Evolutionary conservation across 2,888 invertebrate species (phyloP), one percentile per base, ranked within the genome.

Genomic region (Leptopilina drosophilae): DNA sequence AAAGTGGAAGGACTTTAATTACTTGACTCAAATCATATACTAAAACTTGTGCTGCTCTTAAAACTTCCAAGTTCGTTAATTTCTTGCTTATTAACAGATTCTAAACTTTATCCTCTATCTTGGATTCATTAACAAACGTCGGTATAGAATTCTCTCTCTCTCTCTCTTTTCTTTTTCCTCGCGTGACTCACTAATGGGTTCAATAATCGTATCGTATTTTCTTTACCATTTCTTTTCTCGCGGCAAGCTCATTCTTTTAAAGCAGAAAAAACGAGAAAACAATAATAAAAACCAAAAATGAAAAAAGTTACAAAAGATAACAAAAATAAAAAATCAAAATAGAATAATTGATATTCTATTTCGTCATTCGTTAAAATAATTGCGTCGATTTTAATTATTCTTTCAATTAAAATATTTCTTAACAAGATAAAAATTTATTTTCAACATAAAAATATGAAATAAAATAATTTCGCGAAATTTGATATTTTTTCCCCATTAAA

Each of bases 1-100:
- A 12, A 49, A 11, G 49, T 9, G 12, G 33, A 33, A 73, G 56
- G 33, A 11, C 33, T n/a, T 40, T 56, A 40, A 56, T n/a, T 53
- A 33, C 56, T 59, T 73, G 73, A 73, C n/a, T 73, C 33, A 33
- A 14, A 56, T 73, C 56, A 53, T 33, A 33, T 33, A 14, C 20
- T 33, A 73, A 56, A 33, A n/a, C n/a, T 73, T 73, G 33, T 14
- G 1, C 14, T 26, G 1, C 3, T 33, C 11, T 42, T 53, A 1
- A 14, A 0, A 53, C 46, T 53, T 53, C 53, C 12, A 12, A 56
- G 53, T 73, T 49, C 5, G 9, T 73, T 53, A 53, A 26, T 26
- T 26, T 69, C 14, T 73, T 56, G 8, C 26, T 26, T 26, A 53
- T 56, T 20, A 53, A 6, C 53, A 26, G 69, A 14, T 53, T 73